phyloP scores from a whole-genome alignment of 2,888 invertebrate genomes.

The Myathropa florea region DNA sequence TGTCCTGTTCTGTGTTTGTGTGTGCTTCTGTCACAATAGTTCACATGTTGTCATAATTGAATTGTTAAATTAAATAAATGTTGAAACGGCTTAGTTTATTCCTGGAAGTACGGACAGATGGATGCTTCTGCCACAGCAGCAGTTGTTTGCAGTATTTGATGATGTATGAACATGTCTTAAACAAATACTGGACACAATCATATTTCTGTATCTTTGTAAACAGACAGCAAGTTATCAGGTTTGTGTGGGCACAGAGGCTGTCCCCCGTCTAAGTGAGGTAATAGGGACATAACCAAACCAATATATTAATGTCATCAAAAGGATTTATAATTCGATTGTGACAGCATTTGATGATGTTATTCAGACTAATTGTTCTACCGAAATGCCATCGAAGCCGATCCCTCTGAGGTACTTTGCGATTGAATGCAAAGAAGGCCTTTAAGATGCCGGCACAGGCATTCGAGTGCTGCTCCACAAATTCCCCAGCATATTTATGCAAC shows the following conservation, averaged over 20 bases:
- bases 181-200: not conserved
- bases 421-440: constrained; percentile 4
- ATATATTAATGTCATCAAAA: not conserved
- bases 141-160: not conserved
- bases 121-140: not conserved
- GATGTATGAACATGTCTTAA: not conserved
- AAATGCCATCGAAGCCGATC: not conserved
- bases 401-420: not conserved
- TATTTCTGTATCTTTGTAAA: too few species aligned
- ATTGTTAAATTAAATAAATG: not conserved
- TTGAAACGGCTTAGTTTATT: not conserved
- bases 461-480: constrained; percentile 21
- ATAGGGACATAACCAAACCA: not conserved
- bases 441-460: not conserved
- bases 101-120: not conserved
- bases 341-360: not conserved
- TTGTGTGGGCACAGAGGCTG: too few species aligned
- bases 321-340: not conserved
- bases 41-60: not conserved
- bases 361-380: not conserved
- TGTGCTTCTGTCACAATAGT: not conserved
- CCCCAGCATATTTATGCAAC: constrained; percentile 27
- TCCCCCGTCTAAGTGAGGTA: not conserved
- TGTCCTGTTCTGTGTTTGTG: not conserved
- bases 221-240: not conserved